Base-by-base conservation (phyloP, 2,797 vertebrate genomes). In the Eremophila alpestris region DNA sequence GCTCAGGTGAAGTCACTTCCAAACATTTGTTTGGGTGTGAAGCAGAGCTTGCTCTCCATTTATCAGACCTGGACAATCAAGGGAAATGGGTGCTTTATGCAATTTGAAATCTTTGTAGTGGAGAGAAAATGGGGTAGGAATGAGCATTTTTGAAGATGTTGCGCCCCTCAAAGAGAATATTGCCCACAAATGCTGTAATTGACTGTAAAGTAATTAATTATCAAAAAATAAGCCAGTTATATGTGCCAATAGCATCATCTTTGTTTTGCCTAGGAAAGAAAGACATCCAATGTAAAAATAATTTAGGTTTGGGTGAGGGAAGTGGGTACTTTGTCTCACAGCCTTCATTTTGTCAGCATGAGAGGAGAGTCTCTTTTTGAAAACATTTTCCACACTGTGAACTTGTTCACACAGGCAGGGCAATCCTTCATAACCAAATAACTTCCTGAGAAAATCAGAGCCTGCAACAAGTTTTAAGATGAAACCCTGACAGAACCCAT, bases 331-430 rank as follows among this genome's bases (percentile, higher is more conserved):
- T 83, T 5, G 2, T 76, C 51, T 89, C 80, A 32, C 16, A 43
- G 62, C 26, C 83, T 91, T 43, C n/a, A 22, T 94, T 96, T 84
- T 84, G 41, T 43, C 49, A 29, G 32, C 41, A 18, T 51, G 45
- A 87, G 65, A 73, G 64, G 77, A 46, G 65, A 81, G 11, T 21
- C 27, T n/a, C 38, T 38, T 55, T 76, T 21, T 19, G 36, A 73
- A 87, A 95, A 83, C 67, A 24, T 79, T 81, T 89, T 95, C 54
- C 59, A 52, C 38, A 4, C 63, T 6, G 67, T 56, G 80, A 94
- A 95, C 96, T 96, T 97, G 95, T 97, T 96, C 94, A 79, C 83
- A 95, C 95, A 96, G 73, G 95, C 83, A 90, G 56, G 54, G 87
- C 55, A 84, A 91, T 77, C 56, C 87, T 89, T 95, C 89, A 56